Base-by-base conservation (phyloP, 1,140 invertebrate species). In the Macrocentrus cingulum region DNA sequence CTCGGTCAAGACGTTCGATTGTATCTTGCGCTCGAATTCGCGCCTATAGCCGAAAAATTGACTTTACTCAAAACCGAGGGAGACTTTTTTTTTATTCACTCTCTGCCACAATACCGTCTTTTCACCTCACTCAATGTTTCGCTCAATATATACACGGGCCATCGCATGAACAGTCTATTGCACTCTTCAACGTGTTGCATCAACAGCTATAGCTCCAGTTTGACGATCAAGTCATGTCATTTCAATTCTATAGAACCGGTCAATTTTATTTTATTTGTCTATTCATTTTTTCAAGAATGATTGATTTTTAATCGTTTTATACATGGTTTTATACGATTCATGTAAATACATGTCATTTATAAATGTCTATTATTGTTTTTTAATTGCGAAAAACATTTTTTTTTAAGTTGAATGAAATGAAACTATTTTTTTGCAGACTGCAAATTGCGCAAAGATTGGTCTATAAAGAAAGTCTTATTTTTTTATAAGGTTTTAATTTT, bases 1-100 rank as follows among this genome's bases (percentile, higher is more conserved):
- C 20, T 22, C 25, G 54, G 45, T 55, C 42, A 46, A 56, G 45
- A 48, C 32, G n/a, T n/a, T n/a, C n/a, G 42, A 56, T 56, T 48
- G 42, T 46, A 37, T 49, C 55, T 37, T 36, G 54, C 19, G 45
- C 45, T 29, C 19, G 45, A n/a, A 50, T 57, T 57, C 46, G 56
- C 51, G 37, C 18, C 46, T 32, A 50, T 45, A 41, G 34, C 34
- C 34, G 45, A 50, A 50, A 50, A 41, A 57, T 57, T 57, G 34
- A 50, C 45, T 41, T 44, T 19, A 16, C 19, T 15, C 19, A 8
- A 8, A 44, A 44, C 42, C 42, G 18, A 44, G 11, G 25, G 25
- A 9, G 9, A 8, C 1, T 11, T 19, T 11, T 8, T 19, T 44
- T 44, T 18, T 11, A 19, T 44, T 19, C 11, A 16, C 9, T 16